These are phyloP conservation scores for Anarsia innoxiella DNA, from an alignment of 2,888 invertebrate genomes.

Conservation along the genomic window DNA sequence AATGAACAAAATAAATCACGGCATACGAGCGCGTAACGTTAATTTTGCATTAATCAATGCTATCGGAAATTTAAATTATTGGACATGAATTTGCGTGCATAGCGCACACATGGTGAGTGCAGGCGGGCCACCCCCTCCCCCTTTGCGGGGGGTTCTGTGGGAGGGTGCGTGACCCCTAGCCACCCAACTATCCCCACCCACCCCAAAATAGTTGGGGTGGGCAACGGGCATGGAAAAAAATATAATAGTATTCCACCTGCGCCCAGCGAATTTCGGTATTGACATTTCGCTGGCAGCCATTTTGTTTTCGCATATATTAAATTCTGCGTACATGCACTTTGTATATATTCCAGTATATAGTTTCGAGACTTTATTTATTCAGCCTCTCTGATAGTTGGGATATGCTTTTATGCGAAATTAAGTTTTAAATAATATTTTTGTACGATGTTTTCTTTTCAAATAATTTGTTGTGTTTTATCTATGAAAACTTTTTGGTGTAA, in stretches of 20 bases:
- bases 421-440: too few species aligned
- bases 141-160: conserved; percentile 18
- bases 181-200: conserved; percentile 51
- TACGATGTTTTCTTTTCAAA: too few species aligned
- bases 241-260: conserved; percentile 70
- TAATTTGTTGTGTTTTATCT: too few species aligned
- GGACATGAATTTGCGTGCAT: conserved; percentile 69
- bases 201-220: conserved; percentile 69
- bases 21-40: conserved; percentile 7
- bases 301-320: conserved; percentile 45
- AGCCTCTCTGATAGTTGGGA: too few species aligned
- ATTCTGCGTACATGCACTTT: background rate
- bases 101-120: conserved; percentile 67
- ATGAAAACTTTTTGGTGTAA: too few species aligned
- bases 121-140: too few species aligned
- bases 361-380: too few species aligned
- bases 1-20: conserved; percentile 10
- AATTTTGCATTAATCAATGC: conserved; percentile 23
- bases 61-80: conserved; percentile 73
- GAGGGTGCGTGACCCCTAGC: conserved; percentile 42
- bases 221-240: conserved; percentile 60
- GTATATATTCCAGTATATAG: too few species aligned
- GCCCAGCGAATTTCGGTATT: conserved; percentile 58
- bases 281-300: conserved; percentile 56
- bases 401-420: too few species aligned